These are phyloP conservation scores for Drosophila conformis DNA, from an alignment of 2,888 invertebrate species.

Conservation along the genomic window DNA sequence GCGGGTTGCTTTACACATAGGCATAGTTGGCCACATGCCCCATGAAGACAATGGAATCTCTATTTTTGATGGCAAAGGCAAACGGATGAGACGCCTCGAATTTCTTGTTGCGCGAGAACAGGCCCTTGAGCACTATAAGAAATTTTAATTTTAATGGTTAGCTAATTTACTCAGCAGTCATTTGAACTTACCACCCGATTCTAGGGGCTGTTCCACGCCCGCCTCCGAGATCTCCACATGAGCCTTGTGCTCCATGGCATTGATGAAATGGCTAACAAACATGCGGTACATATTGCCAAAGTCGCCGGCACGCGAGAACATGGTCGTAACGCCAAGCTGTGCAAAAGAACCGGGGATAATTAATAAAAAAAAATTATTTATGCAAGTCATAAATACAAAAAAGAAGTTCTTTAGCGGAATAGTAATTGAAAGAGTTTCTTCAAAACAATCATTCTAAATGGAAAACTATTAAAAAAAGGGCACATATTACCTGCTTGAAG, in stretches of 20 bases:
- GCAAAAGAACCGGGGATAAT: background rate
- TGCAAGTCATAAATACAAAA: slow-evolving; percentile 1
- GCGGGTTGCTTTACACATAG: slow-evolving; percentile 50
- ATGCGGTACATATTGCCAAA: slow-evolving; percentile 83
- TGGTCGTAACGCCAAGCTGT: slow-evolving; percentile 79
- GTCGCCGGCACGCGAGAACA: slow-evolving; percentile 81
- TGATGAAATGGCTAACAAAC: slow-evolving; percentile 82
- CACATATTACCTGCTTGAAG: slow-evolving; percentile 87
- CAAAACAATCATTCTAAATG: background rate
- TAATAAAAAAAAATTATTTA: background rate
- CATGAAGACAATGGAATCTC: slow-evolving; percentile 81
- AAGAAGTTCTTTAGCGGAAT: background rate
- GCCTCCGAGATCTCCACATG: slow-evolving; percentile 76
- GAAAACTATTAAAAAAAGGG: background rate
- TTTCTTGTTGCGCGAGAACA: slow-evolving; percentile 80
- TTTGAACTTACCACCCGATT: slow-evolving; percentile 70
- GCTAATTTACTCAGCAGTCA: background rate
- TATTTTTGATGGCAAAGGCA: slow-evolving; percentile 76
- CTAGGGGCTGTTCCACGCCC: slow-evolving; percentile 76
- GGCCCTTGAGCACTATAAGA: slow-evolving; percentile 70
- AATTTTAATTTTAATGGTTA: background rate
- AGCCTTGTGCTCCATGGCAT: slow-evolving; percentile 80
- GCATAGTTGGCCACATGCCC: slow-evolving; percentile 82
- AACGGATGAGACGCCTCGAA: slow-evolving; percentile 82
- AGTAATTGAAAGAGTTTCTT: background rate